phyloP scores from a whole-genome alignment of 2,113 vertebrate species.

The Eclectus roratus region DNA sequence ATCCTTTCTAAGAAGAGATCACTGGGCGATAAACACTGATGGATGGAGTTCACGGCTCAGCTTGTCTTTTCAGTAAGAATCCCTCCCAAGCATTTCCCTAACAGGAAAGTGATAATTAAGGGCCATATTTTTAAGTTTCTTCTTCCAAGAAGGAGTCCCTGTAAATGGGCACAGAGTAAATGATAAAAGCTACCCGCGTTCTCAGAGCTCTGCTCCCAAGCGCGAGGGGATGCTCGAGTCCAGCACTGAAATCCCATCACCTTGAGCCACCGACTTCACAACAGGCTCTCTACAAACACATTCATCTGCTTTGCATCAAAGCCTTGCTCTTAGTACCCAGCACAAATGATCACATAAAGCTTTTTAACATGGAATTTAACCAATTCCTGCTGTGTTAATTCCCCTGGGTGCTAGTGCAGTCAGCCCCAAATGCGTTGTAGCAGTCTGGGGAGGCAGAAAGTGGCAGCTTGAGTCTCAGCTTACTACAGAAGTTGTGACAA shows the following conservation, averaged over 20 bases:
- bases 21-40: background rate
- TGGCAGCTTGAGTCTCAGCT: background rate
- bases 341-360: background rate
- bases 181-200: background rate
- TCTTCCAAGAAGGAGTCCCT: background rate
- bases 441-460: background rate
- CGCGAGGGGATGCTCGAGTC: background rate
- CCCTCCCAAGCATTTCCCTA: background rate
- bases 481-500: background rate
- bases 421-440: background rate
- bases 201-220: background rate
- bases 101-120: background rate
- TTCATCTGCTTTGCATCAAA: background rate
- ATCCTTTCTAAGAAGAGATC: background rate
- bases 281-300: background rate
- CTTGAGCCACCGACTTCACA: background rate
- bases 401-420: background rate
- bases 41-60: background rate
- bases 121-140: background rate
- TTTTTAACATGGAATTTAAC: accelerated
- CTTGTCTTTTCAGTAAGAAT: background rate
- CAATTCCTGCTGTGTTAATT: background rate
- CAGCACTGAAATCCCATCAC: background rate
- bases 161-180: background rate
- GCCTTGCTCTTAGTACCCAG: background rate